Percentiles rank a stretch among this genome's conserved stretches.
Evolutionary conservation across 2,113 vertebrate genomes (phyloP).

Genomic region (Corvus hawaiiensis): DNA sequence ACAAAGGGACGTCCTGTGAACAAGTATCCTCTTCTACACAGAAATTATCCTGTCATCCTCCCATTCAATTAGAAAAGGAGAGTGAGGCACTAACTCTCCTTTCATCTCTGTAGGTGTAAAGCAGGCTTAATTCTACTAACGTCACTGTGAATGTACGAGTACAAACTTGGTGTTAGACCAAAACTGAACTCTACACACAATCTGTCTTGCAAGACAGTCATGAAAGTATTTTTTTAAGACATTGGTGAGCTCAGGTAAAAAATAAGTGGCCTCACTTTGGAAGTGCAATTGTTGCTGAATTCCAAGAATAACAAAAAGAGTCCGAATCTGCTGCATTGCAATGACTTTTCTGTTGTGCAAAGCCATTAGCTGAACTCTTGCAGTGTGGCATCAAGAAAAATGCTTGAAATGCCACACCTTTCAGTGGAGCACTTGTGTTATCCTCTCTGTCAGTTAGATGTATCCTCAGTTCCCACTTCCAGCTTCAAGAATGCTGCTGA

Average conservation of each 20-base stretch:
- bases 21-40: rapidly evolving
- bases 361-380: not conserved
- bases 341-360: not conserved
- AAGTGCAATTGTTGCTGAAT: not conserved
- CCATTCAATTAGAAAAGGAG: not conserved
- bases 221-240: not conserved
- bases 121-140: not conserved
- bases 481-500: not conserved
- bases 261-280: not conserved
- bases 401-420: not conserved
- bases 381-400: not conserved
- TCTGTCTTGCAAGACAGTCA: not conserved
- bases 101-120: not conserved
- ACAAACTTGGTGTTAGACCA: not conserved
- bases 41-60: not conserved
- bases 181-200: not conserved
- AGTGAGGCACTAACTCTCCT: not conserved
- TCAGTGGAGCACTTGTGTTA: not conserved
- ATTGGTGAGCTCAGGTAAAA: not conserved
- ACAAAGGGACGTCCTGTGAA: rapidly evolving
- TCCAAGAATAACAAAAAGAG: not conserved
- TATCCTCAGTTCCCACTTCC: not conserved
- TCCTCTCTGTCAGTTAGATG: not conserved
- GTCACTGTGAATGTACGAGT: not conserved
- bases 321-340: not conserved